A percentile compares a stretch with the other conserved stretches of the same genome.
Conservation (phyloP, 2,888 invertebrate species). For the Dorcus hopei region DNA sequence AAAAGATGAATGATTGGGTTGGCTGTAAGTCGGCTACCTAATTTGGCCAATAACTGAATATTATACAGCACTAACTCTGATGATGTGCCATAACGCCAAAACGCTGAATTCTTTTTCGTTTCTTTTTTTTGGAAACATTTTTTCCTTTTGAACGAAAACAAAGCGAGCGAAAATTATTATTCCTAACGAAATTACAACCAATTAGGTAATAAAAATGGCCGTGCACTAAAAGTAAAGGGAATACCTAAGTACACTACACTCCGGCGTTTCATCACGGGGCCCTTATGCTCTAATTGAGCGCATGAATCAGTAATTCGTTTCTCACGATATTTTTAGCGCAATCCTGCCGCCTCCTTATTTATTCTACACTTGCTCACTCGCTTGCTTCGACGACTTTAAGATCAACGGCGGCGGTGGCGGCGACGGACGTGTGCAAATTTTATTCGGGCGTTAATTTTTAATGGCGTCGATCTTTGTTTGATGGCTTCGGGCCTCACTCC, state of each 20-base stretch:
- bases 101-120: no score
- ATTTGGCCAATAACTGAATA: no score
- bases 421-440: neutral
- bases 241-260: slow-evolving; percentile 34
- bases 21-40: no score
- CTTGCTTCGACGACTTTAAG: neutral
- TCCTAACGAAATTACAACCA: slow-evolving; percentile 14
- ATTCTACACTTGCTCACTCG: neutral
- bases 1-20: no score
- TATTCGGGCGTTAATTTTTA: neutral
- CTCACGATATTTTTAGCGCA: slow-evolving; percentile 37
- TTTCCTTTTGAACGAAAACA: neutral
- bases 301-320: slow-evolving; percentile 42
- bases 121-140: no score
- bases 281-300: slow-evolving; percentile 44
- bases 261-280: slow-evolving; percentile 36
- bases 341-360: neutral
- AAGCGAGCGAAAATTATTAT: neutral
- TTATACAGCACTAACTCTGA: no score
- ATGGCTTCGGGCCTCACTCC: no score
- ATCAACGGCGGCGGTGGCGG: neutral
- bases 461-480: no score
- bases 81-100: no score
- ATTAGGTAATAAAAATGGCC: slow-evolving; percentile 31
- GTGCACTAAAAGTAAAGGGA: slow-evolving; percentile 29